A percentile compares a stretch with the other conserved stretches of the same genome.
These are phyloP conservation scores for Sciurus carolinensis DNA, from an alignment of 2,797 vertebrate species.

Conservation along the genomic window DNA sequence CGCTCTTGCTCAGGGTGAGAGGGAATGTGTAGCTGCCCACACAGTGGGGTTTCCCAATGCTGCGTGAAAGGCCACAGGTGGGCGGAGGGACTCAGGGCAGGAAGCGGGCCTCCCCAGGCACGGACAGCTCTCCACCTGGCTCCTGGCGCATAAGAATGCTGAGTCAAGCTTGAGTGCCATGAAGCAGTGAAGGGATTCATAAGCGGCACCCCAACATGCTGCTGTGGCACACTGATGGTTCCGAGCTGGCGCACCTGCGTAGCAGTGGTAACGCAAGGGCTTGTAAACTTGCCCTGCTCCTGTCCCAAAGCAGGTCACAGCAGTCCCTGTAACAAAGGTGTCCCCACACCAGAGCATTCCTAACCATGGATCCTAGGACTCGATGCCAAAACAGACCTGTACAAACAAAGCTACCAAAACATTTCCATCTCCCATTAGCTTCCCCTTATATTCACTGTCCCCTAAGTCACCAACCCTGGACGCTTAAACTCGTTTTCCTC, in stretches of 20 bases:
- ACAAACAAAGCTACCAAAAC: too few relatives aligned
- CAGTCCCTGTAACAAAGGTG: not conserved
- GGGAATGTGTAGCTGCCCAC: rapidly evolving
- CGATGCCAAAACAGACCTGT: rapidly evolving
- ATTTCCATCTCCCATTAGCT: too few relatives aligned
- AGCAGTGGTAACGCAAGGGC: too few relatives aligned
- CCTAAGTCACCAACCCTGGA: not conserved
- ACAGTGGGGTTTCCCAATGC: rapidly evolving
- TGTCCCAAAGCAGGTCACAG: not conserved
- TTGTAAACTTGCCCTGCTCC: not conserved
- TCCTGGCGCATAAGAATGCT: not conserved
- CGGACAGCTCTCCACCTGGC: rapidly evolving
- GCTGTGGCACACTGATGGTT: not conserved
- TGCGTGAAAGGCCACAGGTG: rapidly evolving
- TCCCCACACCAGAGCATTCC: not conserved
- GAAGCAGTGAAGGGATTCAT: not conserved
- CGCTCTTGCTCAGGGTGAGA: too few relatives aligned
- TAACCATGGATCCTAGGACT: not conserved
- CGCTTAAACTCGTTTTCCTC: too few relatives aligned
- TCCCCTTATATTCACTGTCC: not conserved
- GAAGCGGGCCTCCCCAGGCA: rapidly evolving
- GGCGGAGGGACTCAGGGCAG: too few relatives aligned
- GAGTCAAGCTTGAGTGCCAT: rapidly evolving
- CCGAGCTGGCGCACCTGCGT: not conserved
- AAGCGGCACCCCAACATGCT: rapidly evolving